These are phyloP conservation scores for Augochlorella aurata DNA, from an alignment of 2,888 invertebrate species.

Conservation along the genomic window DNA sequence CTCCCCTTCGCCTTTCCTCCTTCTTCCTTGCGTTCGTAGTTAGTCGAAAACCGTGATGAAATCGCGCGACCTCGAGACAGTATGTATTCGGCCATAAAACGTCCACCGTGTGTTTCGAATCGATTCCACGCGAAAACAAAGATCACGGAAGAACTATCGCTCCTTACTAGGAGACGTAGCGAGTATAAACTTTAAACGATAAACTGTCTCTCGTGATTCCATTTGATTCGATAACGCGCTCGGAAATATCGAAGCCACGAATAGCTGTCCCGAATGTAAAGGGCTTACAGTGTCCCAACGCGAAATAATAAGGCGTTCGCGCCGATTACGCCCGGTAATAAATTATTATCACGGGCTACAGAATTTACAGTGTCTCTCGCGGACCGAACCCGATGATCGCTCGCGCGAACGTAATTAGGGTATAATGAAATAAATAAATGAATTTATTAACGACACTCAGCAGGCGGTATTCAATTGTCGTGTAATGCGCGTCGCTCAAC, in stretches of 20 bases:
- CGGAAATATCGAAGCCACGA: slow-evolving; percentile 35
- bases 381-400: not conserved
- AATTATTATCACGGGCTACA: no score
- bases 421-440: not conserved
- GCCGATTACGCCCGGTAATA: not conserved
- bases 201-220: slow-evolving; percentile 38
- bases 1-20: not conserved
- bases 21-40: not conserved
- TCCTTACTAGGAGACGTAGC: slow-evolving; percentile 11
- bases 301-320: not conserved
- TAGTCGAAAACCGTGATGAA: not conserved
- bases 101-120: slow-evolving; percentile 22
- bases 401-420: no score
- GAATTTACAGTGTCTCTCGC: not conserved
- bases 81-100: slow-evolving; percentile 10
- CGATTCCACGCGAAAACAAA: slow-evolving; percentile 27
- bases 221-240: slow-evolving; percentile 14
- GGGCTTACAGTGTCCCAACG: not conserved
- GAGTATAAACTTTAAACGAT: slow-evolving; percentile 43
- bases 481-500: slow-evolving; percentile 6
- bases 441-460: not conserved
- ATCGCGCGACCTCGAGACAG: not conserved
- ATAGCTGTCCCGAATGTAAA: slow-evolving; percentile 24
- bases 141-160: slow-evolving; percentile 22
- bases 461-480: not conserved